Evolutionary conservation across 2,797 vertebrate species (phyloP).

Genomic region (Microhierax caerulescens): DNA sequence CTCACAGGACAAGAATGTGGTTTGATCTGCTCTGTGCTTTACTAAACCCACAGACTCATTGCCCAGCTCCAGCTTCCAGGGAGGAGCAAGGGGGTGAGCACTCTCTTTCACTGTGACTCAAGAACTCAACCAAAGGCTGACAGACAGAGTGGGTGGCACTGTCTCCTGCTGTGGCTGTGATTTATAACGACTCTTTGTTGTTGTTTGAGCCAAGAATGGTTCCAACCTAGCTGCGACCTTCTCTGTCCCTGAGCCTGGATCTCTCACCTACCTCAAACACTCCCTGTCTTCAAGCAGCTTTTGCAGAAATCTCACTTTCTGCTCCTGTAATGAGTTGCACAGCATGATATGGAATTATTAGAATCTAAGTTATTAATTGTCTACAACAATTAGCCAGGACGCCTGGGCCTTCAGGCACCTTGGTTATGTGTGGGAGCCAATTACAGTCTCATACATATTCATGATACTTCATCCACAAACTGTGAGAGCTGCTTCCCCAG

Average conservation of each 20-base stretch:
- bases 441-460: conserved; percentile 71
- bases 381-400: conserved; percentile 76
- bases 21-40: not conserved
- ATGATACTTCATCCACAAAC: conserved; percentile 37
- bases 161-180: not conserved
- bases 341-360: conserved; percentile 58
- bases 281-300: not conserved
- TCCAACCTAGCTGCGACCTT: not conserved
- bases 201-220: not conserved
- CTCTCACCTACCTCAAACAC: not conserved
- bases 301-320: not conserved
- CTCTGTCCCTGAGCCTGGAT: not conserved
- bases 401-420: conserved; percentile 65
- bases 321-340: conserved; percentile 56
- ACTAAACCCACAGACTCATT: not conserved
- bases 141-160: not conserved
- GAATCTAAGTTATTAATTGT: conserved; percentile 79
- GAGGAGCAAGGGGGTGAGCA: not conserved
- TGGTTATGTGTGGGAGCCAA: conserved; percentile 57
- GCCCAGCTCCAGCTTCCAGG: not conserved
- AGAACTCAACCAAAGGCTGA: not conserved
- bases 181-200: not conserved
- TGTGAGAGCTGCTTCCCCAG: not conserved
- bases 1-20: not conserved
- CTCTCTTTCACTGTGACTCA: not conserved